These are phyloP conservation scores for Drosophila lini DNA, from an alignment of 1,140 invertebrate species.

Conservation along the genomic window DNA sequence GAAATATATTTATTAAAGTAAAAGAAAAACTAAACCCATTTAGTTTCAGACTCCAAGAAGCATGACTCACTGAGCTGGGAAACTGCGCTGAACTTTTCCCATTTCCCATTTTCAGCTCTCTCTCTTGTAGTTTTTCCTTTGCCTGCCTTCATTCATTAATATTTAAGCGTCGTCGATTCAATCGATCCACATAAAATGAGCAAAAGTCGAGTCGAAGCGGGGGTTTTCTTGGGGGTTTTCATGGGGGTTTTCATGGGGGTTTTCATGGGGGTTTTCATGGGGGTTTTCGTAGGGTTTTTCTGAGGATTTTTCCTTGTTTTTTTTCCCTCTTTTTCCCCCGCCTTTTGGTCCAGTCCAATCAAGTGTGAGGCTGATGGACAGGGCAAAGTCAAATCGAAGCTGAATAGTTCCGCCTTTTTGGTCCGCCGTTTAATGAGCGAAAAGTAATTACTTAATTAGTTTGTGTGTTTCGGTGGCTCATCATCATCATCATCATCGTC, in stretches of 20 bases:
- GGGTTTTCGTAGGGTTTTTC: background rate
- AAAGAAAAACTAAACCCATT: background rate
- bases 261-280: background rate
- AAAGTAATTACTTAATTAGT: constrained; percentile 83
- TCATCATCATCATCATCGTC: background rate
- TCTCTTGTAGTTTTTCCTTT: constrained; percentile 9
- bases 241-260: background rate
- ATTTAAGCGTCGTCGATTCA: constrained; percentile 80
- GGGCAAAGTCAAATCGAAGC: constrained; percentile 66
- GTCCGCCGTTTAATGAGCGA: constrained; percentile 71
- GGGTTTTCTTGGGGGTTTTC: background rate
- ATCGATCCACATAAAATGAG: constrained; percentile 70
- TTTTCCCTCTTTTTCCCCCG: background rate
- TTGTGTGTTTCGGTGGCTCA: constrained; percentile 32
- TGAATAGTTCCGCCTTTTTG: constrained; percentile 57
- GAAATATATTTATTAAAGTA: background rate
- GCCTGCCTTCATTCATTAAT: constrained; percentile 70
- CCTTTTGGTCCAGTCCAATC: constrained; percentile 14
- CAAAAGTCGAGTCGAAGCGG: constrained; percentile 36
- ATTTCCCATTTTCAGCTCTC: no score
- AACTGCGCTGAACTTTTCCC: constrained; percentile 3
- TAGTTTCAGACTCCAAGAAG: background rate
- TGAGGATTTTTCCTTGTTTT: background rate
- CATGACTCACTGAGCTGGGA: constrained; percentile 14
- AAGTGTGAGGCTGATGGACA: constrained; percentile 72